phyloP scores from a whole-genome alignment of 2,888 invertebrate genomes.

The Eutolmus rufibarbis region DNA sequence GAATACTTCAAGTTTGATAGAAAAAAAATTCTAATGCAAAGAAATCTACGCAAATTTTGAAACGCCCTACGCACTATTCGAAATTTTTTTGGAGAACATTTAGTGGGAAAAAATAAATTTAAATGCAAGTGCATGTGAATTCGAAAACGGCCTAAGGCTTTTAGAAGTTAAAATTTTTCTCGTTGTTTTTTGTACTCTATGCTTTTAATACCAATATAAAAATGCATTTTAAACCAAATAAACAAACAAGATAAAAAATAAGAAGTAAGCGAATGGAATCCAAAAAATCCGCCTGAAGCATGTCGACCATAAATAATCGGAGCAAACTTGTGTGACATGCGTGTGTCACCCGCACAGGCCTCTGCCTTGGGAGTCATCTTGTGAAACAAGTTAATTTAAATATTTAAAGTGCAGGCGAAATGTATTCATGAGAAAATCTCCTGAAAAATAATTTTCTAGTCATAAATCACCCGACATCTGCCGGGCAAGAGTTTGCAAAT shows the following conservation, averaged over 20 bases:
- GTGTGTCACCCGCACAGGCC: background rate
- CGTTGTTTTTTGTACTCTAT: background rate
- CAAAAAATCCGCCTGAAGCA: background rate
- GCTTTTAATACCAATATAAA: background rate
- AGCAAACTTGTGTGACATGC: background rate
- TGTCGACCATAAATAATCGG: background rate
- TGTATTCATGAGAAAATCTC: conserved; percentile 27
- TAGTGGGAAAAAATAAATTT: no score
- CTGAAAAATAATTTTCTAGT: conserved; percentile 22
- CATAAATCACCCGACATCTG: conserved; percentile 27
- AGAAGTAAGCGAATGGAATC: background rate
- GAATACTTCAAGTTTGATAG: no score
- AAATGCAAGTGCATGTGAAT: no score
- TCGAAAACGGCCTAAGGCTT: background rate
- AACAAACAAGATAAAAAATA: background rate
- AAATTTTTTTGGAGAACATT: no score
- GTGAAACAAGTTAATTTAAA: conserved; percentile 22
- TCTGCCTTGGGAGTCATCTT: conserved; percentile 2
- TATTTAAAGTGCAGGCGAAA: conserved; percentile 19
- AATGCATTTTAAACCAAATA: background rate
- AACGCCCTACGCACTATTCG: no score
- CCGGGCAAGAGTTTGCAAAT: conserved; percentile 19
- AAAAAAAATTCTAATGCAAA: no score
- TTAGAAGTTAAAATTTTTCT: background rate
- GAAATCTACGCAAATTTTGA: no score